Evolutionary conservation across 2,797 vertebrate species (phyloP).

Genomic region (Phalanger gymnotis): DNA sequence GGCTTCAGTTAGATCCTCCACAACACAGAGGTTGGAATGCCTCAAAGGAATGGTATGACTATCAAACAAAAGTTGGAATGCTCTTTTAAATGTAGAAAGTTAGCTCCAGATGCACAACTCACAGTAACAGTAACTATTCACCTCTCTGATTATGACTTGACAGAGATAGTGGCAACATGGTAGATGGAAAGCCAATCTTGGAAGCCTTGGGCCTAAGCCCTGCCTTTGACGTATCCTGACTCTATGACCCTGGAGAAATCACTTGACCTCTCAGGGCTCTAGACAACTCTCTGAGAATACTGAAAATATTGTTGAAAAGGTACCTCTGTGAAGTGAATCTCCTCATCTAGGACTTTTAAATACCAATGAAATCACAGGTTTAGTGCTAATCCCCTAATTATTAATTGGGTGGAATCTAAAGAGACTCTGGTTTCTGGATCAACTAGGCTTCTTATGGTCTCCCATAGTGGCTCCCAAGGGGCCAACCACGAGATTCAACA

Average conservation of each 20-base stretch:
- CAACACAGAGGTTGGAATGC: no score
- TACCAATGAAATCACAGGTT: neutral
- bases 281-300: neutral
- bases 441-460: neutral
- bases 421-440: neutral
- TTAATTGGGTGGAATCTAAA: neutral
- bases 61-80: no score
- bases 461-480: neutral
- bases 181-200: neutral
- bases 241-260: neutral
- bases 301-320: neutral
- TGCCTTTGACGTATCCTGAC: neutral
- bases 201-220: neutral
- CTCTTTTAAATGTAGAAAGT: neutral
- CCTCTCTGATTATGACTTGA: neutral
- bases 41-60: no score
- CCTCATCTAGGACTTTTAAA: neutral
- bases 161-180: neutral
- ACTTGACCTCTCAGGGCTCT: neutral
- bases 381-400: neutral
- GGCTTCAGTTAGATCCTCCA: no score
- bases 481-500: neutral
- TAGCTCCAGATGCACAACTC: neutral
- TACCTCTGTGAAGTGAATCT: neutral
- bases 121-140: neutral